Evolutionary conservation across 1,140 invertebrate genomes (phyloP).

Genomic region (Prorops nasuta): DNA sequence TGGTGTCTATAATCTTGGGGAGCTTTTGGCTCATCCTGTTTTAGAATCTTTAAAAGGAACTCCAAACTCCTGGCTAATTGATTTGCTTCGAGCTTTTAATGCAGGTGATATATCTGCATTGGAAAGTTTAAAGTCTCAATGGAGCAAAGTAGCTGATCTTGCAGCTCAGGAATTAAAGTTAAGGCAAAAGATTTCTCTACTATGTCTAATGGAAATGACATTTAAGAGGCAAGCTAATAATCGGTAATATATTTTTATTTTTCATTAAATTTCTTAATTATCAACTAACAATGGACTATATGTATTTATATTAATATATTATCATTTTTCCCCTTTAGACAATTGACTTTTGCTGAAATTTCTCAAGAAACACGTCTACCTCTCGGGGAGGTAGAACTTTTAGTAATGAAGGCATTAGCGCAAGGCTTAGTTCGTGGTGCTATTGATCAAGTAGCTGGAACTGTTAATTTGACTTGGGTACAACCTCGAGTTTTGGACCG

Average conservation of each 20-base stretch:
- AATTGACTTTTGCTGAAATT: slow-evolving; percentile 90
- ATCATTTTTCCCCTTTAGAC: slow-evolving; percentile 53
- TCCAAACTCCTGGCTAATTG: slow-evolving; percentile 84
- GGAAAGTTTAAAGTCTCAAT: slow-evolving; percentile 78
- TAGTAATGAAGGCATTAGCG: slow-evolving; percentile 98
- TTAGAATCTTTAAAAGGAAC: slow-evolving; percentile 81
- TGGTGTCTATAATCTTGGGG: slow-evolving; percentile 96
- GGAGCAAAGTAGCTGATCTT: slow-evolving; percentile 83
- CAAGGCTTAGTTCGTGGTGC: slow-evolving; percentile 89
- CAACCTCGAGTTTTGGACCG: slow-evolving; percentile 87
- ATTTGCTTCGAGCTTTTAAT: slow-evolving; percentile 91
- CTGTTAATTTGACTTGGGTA: slow-evolving; percentile 77
- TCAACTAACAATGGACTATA: not conserved
- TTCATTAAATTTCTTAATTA: not conserved
- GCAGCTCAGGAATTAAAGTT: slow-evolving; percentile 81
- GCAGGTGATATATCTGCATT: slow-evolving; percentile 86
- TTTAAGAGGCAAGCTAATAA: slow-evolving; percentile 72
- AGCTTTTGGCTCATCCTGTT: slow-evolving; percentile 93
- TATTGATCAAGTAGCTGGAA: slow-evolving; percentile 89
- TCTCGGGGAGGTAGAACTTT: slow-evolving; percentile 84
- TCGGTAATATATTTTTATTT: slow-evolving; percentile 43
- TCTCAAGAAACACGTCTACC: slow-evolving; percentile 80
- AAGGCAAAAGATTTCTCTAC: slow-evolving; percentile 88
- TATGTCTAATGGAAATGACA: slow-evolving; percentile 96
- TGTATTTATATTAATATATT: slow-evolving; percentile 11